Conservation (phyloP, 2,113 vertebrate species). For the Prunella himalayana region DNA sequence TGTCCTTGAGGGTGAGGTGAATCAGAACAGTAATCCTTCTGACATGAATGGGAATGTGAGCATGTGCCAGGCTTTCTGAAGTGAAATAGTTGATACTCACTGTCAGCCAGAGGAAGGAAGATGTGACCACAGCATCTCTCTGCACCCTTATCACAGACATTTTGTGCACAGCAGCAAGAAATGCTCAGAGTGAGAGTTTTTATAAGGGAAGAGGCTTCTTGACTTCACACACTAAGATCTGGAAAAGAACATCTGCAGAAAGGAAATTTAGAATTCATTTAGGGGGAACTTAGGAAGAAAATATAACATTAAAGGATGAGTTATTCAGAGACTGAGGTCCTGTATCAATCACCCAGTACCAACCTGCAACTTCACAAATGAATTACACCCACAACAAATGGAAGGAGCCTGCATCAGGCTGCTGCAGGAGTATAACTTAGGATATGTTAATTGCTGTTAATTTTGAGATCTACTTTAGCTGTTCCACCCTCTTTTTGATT, state of each 20-base stretch:
- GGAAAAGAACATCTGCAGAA: background rate
- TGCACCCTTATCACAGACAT: background rate
- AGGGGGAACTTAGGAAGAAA: background rate
- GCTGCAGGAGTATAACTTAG: background rate
- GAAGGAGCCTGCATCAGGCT: background rate
- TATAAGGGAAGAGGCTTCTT: background rate
- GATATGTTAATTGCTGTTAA: background rate
- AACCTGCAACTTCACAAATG: background rate
- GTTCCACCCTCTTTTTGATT: background rate
- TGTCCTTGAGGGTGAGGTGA: background rate
- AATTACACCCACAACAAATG: background rate
- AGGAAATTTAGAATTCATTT: background rate
- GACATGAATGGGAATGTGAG: background rate
- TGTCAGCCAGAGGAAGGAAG: background rate
- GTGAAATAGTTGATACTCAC: background rate
- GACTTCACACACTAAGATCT: background rate
- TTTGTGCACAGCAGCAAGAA: background rate
- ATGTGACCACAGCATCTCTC: background rate
- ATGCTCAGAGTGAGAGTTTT: background rate
- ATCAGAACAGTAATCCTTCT: background rate
- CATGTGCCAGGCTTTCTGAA: background rate
- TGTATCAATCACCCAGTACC: background rate
- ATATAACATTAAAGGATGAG: background rate
- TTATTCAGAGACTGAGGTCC: background rate
- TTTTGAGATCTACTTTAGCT: background rate